Conservation (phyloP, 2,888 invertebrate species). For the Eurois occulta region DNA sequence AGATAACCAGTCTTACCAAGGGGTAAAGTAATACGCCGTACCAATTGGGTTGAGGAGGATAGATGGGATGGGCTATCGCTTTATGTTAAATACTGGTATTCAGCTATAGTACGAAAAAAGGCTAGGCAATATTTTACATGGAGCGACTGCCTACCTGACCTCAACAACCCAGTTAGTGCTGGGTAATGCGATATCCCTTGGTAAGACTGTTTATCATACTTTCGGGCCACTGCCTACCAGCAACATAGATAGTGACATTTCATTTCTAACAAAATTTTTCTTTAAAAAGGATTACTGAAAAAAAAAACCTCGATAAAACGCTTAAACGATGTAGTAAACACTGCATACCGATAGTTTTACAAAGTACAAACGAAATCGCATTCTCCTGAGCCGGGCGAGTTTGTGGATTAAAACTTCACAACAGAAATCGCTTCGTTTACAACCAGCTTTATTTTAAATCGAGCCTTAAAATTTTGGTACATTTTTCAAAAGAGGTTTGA, state of each 20-base stretch:
- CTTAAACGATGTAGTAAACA: background rate
- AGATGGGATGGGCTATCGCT: too few species aligned
- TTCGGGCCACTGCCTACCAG: too few species aligned
- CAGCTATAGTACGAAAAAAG: too few species aligned
- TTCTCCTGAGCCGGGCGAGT: constrained; percentile 31
- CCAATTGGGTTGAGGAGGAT: too few species aligned
- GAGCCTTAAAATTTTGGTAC: background rate
- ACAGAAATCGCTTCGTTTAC: constrained; percentile 43
- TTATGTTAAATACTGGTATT: too few species aligned
- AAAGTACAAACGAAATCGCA: constrained; percentile 37
- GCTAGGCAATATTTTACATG: too few species aligned
- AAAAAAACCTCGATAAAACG: background rate
- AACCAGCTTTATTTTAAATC: constrained; percentile 35
- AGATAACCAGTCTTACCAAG: too few species aligned
- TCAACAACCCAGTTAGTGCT: too few species aligned
- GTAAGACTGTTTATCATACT: background rate
- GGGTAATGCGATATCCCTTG: background rate
- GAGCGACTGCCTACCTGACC: too few species aligned
- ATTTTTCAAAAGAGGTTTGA: background rate
- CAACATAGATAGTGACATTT: background rate
- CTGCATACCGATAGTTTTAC: constrained; percentile 19
- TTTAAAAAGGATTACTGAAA: background rate
- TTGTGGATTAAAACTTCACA: constrained; percentile 38
- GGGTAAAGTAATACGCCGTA: too few species aligned
- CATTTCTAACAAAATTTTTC: background rate